Conservation (phyloP, 2,888 invertebrate species). For the Eristalinus sepulchralis region DNA sequence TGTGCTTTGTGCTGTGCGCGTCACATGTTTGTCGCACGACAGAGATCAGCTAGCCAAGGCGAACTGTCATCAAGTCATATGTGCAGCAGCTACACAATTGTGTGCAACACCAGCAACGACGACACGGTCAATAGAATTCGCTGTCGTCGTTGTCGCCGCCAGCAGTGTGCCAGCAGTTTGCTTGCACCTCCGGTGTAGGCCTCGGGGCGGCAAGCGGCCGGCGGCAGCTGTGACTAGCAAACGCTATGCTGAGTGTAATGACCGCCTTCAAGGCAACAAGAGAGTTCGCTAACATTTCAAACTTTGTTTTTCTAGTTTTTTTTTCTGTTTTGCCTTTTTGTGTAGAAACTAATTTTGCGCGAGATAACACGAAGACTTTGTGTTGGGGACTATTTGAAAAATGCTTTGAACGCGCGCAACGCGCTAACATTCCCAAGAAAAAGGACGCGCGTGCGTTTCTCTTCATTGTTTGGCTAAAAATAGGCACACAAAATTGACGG, state of each 20-base stretch:
- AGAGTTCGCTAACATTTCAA: conserved; percentile 69
- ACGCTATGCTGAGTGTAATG: conserved; percentile 46
- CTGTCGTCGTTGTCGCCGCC: conserved; percentile 29
- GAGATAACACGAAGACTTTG: conserved; percentile 46
- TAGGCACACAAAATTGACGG: conserved; percentile 11
- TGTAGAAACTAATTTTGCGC: conserved; percentile 50
- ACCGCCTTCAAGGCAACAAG: conserved; percentile 69
- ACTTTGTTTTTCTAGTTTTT: conserved; percentile 1
- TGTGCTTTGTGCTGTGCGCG: background rate
- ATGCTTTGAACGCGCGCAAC: conserved; percentile 19
- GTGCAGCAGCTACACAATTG: background rate
- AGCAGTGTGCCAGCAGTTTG: background rate
- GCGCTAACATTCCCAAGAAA: background rate
- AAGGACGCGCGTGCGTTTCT: background rate
- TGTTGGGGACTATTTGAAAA: conserved; percentile 7
- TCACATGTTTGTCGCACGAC: conserved; percentile 34
- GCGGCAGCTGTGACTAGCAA: background rate
- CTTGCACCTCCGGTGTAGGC: conserved; percentile 36
- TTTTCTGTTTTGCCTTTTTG: conserved; percentile 29
- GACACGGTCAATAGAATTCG: conserved; percentile 69
- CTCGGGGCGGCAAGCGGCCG: conserved; percentile 20
- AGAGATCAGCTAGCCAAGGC: conserved; percentile 51
- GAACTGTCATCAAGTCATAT: conserved; percentile 18
- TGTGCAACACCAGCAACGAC: conserved; percentile 14
- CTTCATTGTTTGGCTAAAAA: conserved; percentile 33